Percentiles rank a stretch among this genome's conserved stretches.
These are phyloP conservation scores for Callionymus lyra DNA, from an alignment of 2,113 vertebrate genomes.

Conservation along the genomic window DNA sequence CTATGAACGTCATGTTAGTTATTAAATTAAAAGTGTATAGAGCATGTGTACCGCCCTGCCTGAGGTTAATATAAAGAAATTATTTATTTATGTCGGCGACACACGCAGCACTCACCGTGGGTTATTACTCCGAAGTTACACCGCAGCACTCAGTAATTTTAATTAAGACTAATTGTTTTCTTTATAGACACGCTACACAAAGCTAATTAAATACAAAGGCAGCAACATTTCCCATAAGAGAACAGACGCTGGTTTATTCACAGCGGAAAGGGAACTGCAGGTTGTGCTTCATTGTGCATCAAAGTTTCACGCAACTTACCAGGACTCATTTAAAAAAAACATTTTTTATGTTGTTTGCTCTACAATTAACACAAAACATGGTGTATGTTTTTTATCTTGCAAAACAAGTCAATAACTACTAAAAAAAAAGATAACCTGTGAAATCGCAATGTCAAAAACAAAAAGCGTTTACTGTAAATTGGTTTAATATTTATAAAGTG, in stretches of 20 bases:
- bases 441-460: too few relatives aligned
- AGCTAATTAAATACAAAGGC: constrained; percentile 60
- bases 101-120: neutral
- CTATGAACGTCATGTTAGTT: too few relatives aligned
- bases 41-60: constrained; percentile 21
- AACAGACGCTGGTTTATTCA: constrained; percentile 26
- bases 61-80: constrained; percentile 36
- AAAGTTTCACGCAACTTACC: constrained; percentile 32
- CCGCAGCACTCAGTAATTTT: constrained; percentile 40
- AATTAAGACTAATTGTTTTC: constrained; percentile 69
- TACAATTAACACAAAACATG: too few relatives aligned
- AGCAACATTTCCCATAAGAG: constrained; percentile 57
- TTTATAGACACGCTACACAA: constrained; percentile 46
- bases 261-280: constrained; percentile 25
- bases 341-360: too few relatives aligned
- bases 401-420: too few relatives aligned
- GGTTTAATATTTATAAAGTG: too few relatives aligned
- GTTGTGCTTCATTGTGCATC: constrained; percentile 38
- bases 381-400: too few relatives aligned
- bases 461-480: too few relatives aligned
- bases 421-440: too few relatives aligned
- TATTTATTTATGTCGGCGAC: constrained; percentile 42
- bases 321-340: constrained; percentile 1
- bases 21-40: neutral
- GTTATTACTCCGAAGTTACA: constrained; percentile 52